These are phyloP conservation scores for Pogonophryne albipinna DNA, from an alignment of 2,797 vertebrate genomes.

Conservation along the genomic window DNA sequence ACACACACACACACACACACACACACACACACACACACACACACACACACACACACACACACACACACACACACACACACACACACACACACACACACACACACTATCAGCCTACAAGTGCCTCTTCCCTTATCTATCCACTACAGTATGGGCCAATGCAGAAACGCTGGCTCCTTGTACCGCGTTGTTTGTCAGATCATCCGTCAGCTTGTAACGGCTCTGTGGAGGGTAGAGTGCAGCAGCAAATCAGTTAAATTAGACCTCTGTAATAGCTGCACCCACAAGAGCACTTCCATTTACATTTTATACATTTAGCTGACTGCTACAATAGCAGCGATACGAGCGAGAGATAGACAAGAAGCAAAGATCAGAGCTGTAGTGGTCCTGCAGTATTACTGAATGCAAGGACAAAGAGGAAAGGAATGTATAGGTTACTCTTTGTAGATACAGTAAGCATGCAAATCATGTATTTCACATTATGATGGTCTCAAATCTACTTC, in stretches of 20 bases:
- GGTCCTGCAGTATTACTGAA: slow-evolving; percentile 10
- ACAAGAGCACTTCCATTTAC: slow-evolving; percentile 34
- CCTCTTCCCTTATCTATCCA: slow-evolving; percentile 54
- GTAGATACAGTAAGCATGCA: background rate
- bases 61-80: slow-evolving; percentile 12
- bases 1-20: slow-evolving; percentile 20
- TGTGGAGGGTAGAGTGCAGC: slow-evolving; percentile 32
- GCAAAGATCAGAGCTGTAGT: slow-evolving; percentile 65
- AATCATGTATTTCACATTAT: slow-evolving; percentile 12
- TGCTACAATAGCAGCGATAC: slow-evolving; percentile 20
- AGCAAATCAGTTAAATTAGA: slow-evolving; percentile 64
- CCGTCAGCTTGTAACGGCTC: slow-evolving; percentile 52
- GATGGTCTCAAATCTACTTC: slow-evolving; percentile 9
- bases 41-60: slow-evolving; percentile 24
- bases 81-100: slow-evolving; percentile 6
- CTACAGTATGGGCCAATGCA: slow-evolving; percentile 35
- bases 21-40: slow-evolving; percentile 10
- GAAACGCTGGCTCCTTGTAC: slow-evolving; percentile 41
- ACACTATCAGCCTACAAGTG: slow-evolving; percentile 42
- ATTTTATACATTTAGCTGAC: slow-evolving; percentile 46
- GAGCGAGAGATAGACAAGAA: slow-evolving; percentile 17
- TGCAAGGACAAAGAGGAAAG: slow-evolving; percentile 6
- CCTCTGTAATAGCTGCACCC: slow-evolving; percentile 46
- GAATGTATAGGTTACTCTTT: background rate
- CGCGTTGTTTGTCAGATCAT: slow-evolving; percentile 62